These are phyloP conservation scores for Drosophila colorata DNA, from an alignment of 2,888 invertebrate genomes.

Conservation along the genomic window DNA sequence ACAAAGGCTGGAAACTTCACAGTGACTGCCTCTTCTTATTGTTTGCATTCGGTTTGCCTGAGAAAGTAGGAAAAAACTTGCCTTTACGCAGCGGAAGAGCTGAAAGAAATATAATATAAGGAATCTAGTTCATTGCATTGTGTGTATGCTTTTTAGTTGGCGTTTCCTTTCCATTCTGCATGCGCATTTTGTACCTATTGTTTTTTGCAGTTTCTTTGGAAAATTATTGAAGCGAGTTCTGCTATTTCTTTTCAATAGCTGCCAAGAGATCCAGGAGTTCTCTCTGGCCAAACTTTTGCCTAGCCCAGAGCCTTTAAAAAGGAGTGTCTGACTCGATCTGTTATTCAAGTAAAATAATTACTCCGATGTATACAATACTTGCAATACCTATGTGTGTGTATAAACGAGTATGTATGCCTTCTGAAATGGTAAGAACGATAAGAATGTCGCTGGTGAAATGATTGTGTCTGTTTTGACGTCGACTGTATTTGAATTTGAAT, in stretches of 20 bases:
- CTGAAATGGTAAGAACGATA: background rate
- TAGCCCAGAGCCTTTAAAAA: slow-evolving; percentile 9
- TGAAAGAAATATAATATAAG: slow-evolving; percentile 36
- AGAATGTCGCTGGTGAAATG: background rate
- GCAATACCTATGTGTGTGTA: background rate
- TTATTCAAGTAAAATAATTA: slow-evolving; percentile 27
- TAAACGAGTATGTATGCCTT: background rate
- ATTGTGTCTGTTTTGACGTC: slow-evolving; percentile 11
- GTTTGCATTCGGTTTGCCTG: slow-evolving; percentile 57
- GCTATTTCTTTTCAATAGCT: slow-evolving; percentile 56
- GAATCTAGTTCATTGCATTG: slow-evolving; percentile 63
- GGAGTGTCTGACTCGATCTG: slow-evolving; percentile 10
- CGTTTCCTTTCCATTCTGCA: slow-evolving; percentile 58
- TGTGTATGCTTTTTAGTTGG: slow-evolving; percentile 45
- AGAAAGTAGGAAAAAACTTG: slow-evolving; percentile 63
- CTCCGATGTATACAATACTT: slow-evolving; percentile 10
- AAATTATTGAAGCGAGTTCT: slow-evolving; percentile 68
- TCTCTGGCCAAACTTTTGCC: slow-evolving; percentile 4
- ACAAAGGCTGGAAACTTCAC: slow-evolving; percentile 42
- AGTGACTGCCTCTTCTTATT: slow-evolving; percentile 40
- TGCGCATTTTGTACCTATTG: slow-evolving; percentile 61
- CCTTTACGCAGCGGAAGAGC: slow-evolving; percentile 62
- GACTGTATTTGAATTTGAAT: slow-evolving; percentile 12
- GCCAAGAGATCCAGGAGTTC: slow-evolving; percentile 27
- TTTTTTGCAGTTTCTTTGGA: slow-evolving; percentile 30